phyloP scores from a whole-genome alignment of 2,797 vertebrate species.

The Pantherophis alleghaniensis region DNA sequence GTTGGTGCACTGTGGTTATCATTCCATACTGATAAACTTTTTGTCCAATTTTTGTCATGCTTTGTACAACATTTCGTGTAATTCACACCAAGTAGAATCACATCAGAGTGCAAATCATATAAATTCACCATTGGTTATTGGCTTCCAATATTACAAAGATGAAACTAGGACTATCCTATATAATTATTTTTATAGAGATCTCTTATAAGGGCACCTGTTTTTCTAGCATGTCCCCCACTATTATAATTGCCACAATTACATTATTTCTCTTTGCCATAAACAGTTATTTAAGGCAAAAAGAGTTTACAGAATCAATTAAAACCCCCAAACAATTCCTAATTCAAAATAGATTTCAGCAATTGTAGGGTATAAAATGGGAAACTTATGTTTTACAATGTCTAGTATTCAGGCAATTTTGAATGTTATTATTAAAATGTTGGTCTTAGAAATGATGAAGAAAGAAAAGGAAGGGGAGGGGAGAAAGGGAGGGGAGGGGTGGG shows the following conservation, averaged over 20 bases:
- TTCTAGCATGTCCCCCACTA: background rate
- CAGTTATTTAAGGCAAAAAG: background rate
- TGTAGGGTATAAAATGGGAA: background rate
- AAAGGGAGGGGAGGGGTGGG: too few relatives aligned
- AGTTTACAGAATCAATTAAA: background rate
- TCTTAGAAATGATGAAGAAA: background rate
- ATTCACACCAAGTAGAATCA: background rate
- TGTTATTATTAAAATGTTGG: background rate
- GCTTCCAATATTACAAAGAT: background rate
- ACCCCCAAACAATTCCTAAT: background rate
- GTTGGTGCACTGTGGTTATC: background rate
- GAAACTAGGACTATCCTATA: background rate
- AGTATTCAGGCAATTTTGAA: background rate
- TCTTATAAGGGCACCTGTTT: background rate
- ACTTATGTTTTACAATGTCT: background rate
- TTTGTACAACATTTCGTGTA: background rate
- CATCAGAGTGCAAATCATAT: background rate
- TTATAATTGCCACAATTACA: background rate
- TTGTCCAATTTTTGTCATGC: background rate
- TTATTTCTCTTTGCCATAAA: background rate
- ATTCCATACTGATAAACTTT: background rate
- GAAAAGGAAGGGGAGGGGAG: background rate
- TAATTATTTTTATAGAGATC: background rate
- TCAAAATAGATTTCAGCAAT: background rate
- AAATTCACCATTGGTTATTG: background rate